phyloP scores from a whole-genome alignment of 2,797 vertebrate genomes.

The Lagodon rhomboides region DNA sequence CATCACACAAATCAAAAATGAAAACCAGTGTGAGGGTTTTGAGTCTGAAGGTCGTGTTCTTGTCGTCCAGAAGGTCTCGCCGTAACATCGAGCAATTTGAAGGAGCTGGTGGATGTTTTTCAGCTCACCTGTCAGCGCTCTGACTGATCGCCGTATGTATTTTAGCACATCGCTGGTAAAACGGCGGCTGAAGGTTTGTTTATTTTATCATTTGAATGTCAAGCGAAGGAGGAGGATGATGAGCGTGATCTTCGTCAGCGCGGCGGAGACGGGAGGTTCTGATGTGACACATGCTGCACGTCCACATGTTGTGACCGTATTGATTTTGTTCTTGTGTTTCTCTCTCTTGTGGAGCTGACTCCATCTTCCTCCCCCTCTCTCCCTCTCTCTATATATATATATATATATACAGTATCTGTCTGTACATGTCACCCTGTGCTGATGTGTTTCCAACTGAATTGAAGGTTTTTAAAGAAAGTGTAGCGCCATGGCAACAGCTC shows the following conservation, averaged over 20 bases:
- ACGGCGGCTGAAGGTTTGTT: not conserved
- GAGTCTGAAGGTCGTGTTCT: no score
- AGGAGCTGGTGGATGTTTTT: no score
- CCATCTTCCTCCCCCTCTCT: not conserved
- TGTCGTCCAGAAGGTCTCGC: no score
- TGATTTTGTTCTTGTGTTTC: conserved; percentile 43
- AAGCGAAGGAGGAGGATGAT: not conserved
- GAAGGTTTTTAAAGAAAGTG: conserved; percentile 55
- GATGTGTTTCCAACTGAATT: conserved; percentile 27
- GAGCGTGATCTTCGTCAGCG: not conserved
- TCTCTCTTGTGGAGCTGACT: conserved; percentile 40
- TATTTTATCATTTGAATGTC: conserved; percentile 1
- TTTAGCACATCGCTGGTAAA: not conserved
- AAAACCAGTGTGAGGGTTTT: no score
- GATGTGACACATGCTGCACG: conserved; percentile 13
- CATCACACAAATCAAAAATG: not conserved
- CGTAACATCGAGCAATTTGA: no score
- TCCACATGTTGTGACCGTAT: conserved; percentile 31
- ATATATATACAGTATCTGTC: not conserved
- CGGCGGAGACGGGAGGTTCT: conserved; percentile 14
- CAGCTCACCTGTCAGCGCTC: no score
- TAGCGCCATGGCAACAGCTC: conserved; percentile 74
- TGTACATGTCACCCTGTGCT: conserved; percentile 2
- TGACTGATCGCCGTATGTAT: no score
- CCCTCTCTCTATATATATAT: not conserved